A percentile compares a stretch with the other conserved stretches of the same genome.
Conservation (phyloP, 2,113 vertebrate genomes). For the cattle (Bos taurus) region DNA sequence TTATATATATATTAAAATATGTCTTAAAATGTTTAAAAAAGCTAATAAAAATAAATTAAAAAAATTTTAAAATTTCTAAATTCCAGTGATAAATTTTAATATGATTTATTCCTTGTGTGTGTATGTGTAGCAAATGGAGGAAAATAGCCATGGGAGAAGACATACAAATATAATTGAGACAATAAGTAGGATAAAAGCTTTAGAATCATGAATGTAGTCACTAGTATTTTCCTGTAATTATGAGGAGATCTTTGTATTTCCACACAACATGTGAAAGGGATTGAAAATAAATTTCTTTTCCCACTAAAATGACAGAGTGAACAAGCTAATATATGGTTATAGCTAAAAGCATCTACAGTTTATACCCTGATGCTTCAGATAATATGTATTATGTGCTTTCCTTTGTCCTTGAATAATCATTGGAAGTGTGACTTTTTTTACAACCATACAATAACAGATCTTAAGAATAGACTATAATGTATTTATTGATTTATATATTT, state of each 20-base stretch:
- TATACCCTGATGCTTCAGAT: neutral
- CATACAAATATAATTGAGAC: neutral
- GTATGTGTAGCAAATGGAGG: neutral
- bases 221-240: neutral
- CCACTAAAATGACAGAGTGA: neutral
- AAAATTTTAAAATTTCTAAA: neutral
- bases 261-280: neutral
- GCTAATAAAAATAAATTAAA: neutral
- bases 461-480: neutral
- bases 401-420: neutral
- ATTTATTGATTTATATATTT: neutral
- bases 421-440: neutral
- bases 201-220: neutral
- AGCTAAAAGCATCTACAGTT: neutral
- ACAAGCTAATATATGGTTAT: neutral
- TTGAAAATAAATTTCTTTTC: conserved; percentile 1
- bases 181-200: neutral
- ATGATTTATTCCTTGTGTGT: neutral
- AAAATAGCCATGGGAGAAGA: neutral
- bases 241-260: neutral
- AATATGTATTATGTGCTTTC: neutral
- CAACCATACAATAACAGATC: neutral
- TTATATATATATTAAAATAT: neutral
- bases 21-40: neutral
- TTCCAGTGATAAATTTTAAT: neutral